Base-by-base conservation (phyloP, 2,888 invertebrate species). In the Petrolisthes cinctipes region DNA sequence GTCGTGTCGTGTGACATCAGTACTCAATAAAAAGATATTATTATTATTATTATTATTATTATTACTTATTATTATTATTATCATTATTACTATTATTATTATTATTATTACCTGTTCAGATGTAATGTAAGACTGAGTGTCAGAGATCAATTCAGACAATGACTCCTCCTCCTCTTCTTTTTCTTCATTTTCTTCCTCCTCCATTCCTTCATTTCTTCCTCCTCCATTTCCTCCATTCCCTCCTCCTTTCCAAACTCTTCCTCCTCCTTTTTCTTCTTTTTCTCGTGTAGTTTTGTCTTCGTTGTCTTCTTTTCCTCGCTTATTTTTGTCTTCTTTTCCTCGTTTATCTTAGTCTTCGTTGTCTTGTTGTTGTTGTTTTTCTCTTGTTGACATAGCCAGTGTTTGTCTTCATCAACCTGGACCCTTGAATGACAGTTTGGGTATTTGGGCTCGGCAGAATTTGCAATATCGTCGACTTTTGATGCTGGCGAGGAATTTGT, bases 41-140 rank as follows among this genome's bases (percentile, higher is more conserved):
- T 37, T 37, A 37, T 37, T 37, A 37, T 37, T 37, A 37, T 37
- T 37, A 37, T 37, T 2, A 37, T 37, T 37, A 37, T 37, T 37
- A 37, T 0, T 37, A 37, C n/a, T 37, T 2, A 37, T 37, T 37
- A 37, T 61, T 17, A 0, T 2, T 61, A 17, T 61, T 3, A 61
- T 61, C 1, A 17, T 61, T 17, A 61, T 61, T 61, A 61, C 3
- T 61, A 61, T 61, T 17, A 61, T 61, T 17, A 61, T 61, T 61
- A 61, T 61, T 3, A 61, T 61, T 17, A 9, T 56, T 75, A 88
- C 81, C 85, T 89, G 89, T 23, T 86, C 78, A 9, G 86, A 53
- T 14, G 89, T 89, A n/a, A 89, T 78, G 54, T 86, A 86, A 0
- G 86, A 85, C 82, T 89, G 89, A 66, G 82, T 37, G 14, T 82